Conservation (phyloP, 2,113 vertebrate genomes). For the Rallus limicola region DNA sequence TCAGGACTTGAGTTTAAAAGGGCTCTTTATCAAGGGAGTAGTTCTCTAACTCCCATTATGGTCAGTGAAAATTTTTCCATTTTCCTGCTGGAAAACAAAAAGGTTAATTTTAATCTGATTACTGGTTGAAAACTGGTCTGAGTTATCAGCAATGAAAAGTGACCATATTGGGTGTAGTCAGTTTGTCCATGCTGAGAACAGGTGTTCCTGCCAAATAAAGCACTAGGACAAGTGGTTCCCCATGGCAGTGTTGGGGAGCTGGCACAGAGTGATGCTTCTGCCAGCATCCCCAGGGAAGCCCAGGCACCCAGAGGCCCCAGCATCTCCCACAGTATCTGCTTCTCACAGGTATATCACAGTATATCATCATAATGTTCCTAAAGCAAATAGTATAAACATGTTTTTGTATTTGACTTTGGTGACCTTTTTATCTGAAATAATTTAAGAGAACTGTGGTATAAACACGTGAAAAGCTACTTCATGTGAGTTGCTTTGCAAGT, state of each 20-base stretch:
- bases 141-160: not conserved
- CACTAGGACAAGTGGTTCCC: slow-evolving; percentile 7
- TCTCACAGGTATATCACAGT: not conserved
- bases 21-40: not conserved
- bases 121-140: not conserved
- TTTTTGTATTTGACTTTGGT: not conserved
- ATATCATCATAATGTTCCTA: not conserved
- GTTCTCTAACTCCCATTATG: not conserved
- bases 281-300: not conserved
- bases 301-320: not conserved
- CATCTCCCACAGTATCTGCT: not conserved
- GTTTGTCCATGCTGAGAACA: slow-evolving; percentile 2
- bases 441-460: not conserved
- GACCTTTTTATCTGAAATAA: not conserved
- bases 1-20: not conserved
- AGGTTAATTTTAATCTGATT: not conserved
- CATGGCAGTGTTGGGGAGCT: not conserved
- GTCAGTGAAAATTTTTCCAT: not conserved
- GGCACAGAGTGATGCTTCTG: not conserved
- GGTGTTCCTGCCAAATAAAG: slow-evolving; percentile 44
- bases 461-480: not conserved
- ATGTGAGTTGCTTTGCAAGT: not conserved
- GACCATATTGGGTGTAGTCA: not conserved
- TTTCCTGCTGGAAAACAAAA: not conserved
- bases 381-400: not conserved